phyloP scores from a whole-genome alignment of 2,888 invertebrate genomes.

The Rhimphoctona megacephalus region DNA sequence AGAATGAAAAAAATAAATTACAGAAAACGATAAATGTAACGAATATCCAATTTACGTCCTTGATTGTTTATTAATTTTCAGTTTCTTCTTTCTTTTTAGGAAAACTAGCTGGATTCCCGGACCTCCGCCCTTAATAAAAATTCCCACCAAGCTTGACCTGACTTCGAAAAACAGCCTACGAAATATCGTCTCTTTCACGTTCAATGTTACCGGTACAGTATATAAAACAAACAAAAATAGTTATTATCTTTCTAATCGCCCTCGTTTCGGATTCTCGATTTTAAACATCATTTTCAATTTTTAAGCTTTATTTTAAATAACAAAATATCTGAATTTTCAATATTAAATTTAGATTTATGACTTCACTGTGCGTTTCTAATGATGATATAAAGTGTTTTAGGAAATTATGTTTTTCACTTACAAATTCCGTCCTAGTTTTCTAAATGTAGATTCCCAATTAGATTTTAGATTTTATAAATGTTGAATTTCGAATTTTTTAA shows the following conservation, averaged over 20 bases:
- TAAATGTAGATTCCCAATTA: background rate
- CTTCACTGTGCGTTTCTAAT: too few species aligned
- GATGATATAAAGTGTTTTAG: too few species aligned
- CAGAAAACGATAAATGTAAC: too few species aligned
- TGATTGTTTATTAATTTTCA: conserved; percentile 1
- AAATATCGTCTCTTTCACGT: conserved; percentile 84
- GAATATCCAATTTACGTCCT: background rate
- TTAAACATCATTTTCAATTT: too few species aligned
- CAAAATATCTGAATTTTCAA: too few species aligned
- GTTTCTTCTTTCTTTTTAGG: conserved; percentile 77
- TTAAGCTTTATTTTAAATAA: too few species aligned
- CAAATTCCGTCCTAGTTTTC: too few species aligned
- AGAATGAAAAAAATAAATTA: too few species aligned
- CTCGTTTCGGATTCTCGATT: background rate
- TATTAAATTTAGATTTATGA: too few species aligned
- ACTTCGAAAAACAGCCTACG: conserved; percentile 82
- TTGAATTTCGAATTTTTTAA: conserved; percentile 75
- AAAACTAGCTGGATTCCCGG: conserved; percentile 88
- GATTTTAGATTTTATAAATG: background rate
- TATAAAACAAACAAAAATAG: conserved; percentile 35
- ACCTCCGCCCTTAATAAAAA: conserved; percentile 85
- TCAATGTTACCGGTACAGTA: conserved; percentile 85
- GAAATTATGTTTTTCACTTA: too few species aligned
- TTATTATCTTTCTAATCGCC: background rate
- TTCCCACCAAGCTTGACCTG: conserved; percentile 85